Percentiles rank a stretch among this genome's conserved stretches.
Evolutionary conservation across 2,888 invertebrate species (phyloP).

Genomic region (Itoplectis maculator): DNA sequence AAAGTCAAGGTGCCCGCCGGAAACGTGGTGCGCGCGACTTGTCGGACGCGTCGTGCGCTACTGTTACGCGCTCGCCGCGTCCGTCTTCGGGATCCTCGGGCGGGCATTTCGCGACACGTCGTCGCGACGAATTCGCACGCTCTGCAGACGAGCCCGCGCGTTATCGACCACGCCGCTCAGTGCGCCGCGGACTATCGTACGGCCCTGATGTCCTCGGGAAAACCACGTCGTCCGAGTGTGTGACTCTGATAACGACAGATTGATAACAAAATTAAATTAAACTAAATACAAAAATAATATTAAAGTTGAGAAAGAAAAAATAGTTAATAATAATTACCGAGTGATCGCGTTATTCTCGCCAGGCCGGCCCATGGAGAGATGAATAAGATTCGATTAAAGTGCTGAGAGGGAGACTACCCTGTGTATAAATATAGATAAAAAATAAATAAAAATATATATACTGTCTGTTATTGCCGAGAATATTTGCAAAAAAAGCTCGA

Average conservation of each 20-base stretch:
- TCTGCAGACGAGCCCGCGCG: constrained; percentile 62
- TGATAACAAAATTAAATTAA: not conserved
- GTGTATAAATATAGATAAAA: constrained; percentile 23
- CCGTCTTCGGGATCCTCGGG: constrained; percentile 12
- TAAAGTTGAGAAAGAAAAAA: constrained; percentile 31
- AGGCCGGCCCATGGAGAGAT: constrained; percentile 52
- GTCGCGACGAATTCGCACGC: constrained; percentile 1
- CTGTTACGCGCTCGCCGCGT: not conserved
- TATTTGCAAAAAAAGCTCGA: not conserved
- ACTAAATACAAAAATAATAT: constrained; percentile 4
- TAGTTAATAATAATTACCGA: constrained; percentile 31
- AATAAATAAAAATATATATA: not conserved
- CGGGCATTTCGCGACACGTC: not conserved
- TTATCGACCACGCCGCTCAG: constrained; percentile 65
- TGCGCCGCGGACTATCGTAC: constrained; percentile 55
- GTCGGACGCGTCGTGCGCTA: constrained; percentile 46
- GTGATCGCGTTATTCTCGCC: constrained; percentile 24
- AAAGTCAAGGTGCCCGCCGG: constrained; percentile 74
- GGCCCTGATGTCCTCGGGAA: constrained; percentile 38
- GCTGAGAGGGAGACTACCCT: constrained; percentile 64
- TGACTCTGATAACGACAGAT: not conserved
- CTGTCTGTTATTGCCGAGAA: constrained; percentile 9
- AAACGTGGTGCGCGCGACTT: constrained; percentile 67
- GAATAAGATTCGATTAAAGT: constrained; percentile 72
- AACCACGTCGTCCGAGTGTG: constrained; percentile 18